Conservation (phyloP, 2,888 invertebrate genomes). For the Eilema griseolum region DNA sequence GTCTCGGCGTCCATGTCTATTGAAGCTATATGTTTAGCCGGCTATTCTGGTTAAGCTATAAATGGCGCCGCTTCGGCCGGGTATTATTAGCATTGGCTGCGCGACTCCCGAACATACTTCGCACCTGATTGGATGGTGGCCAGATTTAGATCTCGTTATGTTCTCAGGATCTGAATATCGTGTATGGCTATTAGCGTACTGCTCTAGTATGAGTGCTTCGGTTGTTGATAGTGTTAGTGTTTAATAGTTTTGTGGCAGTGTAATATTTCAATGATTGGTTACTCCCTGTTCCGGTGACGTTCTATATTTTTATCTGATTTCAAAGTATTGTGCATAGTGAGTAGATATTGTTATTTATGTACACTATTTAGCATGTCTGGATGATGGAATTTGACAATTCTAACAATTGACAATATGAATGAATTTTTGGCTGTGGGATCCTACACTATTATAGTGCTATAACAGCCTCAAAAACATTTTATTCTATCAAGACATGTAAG, state of each 20-base stretch:
- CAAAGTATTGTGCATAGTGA: not conserved
- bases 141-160: conserved; percentile 70
- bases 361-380: not conserved
- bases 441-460: not conserved
- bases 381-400: not conserved
- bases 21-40: conserved; percentile 66
- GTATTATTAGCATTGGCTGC: conserved; percentile 81
- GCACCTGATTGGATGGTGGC: conserved; percentile 81
- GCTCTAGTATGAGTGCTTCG: conserved; percentile 29
- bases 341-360: not conserved
- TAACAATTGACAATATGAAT: not conserved
- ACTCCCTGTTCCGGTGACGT: not conserved
- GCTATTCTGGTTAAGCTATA: conserved; percentile 82
- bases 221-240: not conserved
- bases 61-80: conserved; percentile 70
- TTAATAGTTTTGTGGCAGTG: not conserved
- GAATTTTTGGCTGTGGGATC: not conserved
- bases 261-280: not conserved
- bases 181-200: conserved; percentile 47
- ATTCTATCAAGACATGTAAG: not conserved
- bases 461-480: not conserved
- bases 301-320: not conserved
- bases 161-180: conserved; percentile 55
- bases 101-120: conserved; percentile 70
- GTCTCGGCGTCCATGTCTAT: conserved; percentile 58